Evolutionary conservation across 2,113 vertebrate genomes (phyloP), one percentile per base, ranked within the genome.

Genomic region (Pogonocichla stellata): DNA sequence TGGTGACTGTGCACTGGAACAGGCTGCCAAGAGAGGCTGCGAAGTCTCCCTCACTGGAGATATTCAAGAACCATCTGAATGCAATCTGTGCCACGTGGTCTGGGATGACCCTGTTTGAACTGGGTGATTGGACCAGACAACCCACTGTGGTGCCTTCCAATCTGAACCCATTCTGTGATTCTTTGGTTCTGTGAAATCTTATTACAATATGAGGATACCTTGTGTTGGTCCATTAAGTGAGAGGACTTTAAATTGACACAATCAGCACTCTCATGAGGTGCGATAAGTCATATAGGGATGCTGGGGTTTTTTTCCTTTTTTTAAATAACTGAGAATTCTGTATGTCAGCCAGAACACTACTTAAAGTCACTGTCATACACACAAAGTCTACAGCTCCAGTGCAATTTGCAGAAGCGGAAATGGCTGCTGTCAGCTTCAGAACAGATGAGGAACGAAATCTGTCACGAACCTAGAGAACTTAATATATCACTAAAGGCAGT

Each of bases 401-500:
- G 40, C 65, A 82, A 95, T 95, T 96, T 97, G 84, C 65, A 86
- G 84, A 95, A 92, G 70, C 0, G 2, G 69, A 94, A 97, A 95
- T 89, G 91, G 82, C 75, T 95, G 70, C 87, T 97, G 96, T 92
- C 96, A 97, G 84, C 69, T 91, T 85, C 73, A 72, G 65, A 96
- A 88, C 34, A 86, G 93, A 95, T 78, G 88, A 98, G 92, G 94
- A 96, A 91, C n/a, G 2, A 92, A 97, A 96, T 81, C 95, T 98
- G 97, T 97, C 97, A 97, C 2, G 7, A 96, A 95, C 91, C 40
- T 82, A 92, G 94, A 97, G 95, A 97, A 96, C 90, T 97, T 98
- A 97, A 97, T 97, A 96, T 97, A 97, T 98, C 97, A 98, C 91
- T 96, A 95, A 97, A 95, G 97, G 98, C 97, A 97, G 96, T 97